Base-by-base conservation (phyloP, 2,113 vertebrate genomes). In the Brachyhypopomus occidentalis region DNA sequence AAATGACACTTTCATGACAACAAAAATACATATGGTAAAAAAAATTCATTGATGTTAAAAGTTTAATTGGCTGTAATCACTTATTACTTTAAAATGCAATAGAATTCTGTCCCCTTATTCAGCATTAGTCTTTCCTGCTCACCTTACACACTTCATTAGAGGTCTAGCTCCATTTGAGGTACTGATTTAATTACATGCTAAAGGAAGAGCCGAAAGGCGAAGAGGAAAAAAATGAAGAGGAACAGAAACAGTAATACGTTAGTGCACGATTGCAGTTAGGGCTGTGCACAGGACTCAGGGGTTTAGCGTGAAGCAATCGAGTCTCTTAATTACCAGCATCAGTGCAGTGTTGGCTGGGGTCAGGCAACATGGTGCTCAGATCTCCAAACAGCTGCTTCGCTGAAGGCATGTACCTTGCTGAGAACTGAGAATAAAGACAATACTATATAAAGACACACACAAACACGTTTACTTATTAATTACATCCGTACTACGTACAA, bases 291-390 rank as follows among this genome's bases (percentile, higher is more conserved):
- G 63, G 62, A 20, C 62, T 58, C 25, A 38, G 55, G 62, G 48
- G 62, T 62, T 6, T 62, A 75, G 36, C 0, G 16, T 62, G 34
- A 63, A 19, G n/a, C 11, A 16, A 20, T 30, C 9, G 30, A 38
- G 58, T 22, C 55, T 72, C 34, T 72, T 71, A 60, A 71, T 79
- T 48, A 48, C 67, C 41, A 38, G n/a, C 23, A 45, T 67, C 55
- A 72, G 9, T 71, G 38, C 9, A 19, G 66, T 0, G 25, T 71
- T 79, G 38, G 64, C 59, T 71, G 6, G 22, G 23, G 45, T 19
- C 23, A 20, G 55, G 41, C n/a, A 41, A 30, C 11, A 14, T 23
- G n/a, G 11, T 30, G 5, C 23, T 59, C 48, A 70, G n/a, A 22
- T 78, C 20, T 52, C 30, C 8, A 52, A 25, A 55, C 45, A 25